These are phyloP conservation scores for Lasioglossum villosulum DNA, from an alignment of 2,888 invertebrate genomes.

Conservation along the genomic window DNA sequence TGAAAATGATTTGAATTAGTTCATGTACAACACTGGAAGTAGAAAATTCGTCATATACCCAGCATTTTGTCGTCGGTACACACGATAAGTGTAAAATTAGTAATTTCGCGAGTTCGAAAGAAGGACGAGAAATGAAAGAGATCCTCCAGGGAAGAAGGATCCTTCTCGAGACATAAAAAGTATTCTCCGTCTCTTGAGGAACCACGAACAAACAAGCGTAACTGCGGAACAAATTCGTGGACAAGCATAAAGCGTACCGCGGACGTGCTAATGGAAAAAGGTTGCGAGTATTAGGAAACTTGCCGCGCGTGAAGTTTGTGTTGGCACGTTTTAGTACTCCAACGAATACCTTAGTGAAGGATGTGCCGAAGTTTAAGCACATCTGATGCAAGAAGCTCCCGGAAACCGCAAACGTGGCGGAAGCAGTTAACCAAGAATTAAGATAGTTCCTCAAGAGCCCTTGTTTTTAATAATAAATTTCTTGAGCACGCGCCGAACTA, in stretches of 20 bases:
- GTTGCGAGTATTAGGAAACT: conserved; percentile 56
- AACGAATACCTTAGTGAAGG: conserved; percentile 57
- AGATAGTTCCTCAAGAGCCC: conserved; percentile 68
- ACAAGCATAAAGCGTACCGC: conserved; percentile 35
- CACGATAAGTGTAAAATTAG: not conserved
- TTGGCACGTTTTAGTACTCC: conserved; percentile 59
- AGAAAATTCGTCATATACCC: not conserved
- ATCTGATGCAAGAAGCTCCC: conserved; percentile 49
- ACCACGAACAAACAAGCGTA: conserved; percentile 29
- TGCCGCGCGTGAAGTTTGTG: conserved; percentile 49
- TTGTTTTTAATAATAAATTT: conserved; percentile 76
- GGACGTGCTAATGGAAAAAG: conserved; percentile 61
- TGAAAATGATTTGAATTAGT: not conserved
- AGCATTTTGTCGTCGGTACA: not conserved
- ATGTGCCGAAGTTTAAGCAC: conserved; percentile 60
- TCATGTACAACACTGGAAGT: not conserved
- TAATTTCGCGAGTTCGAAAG: not conserved
- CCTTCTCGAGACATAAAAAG: not conserved
- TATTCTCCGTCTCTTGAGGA: not conserved
- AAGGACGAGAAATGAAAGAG: not conserved
- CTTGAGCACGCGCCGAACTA: conserved; percentile 65
- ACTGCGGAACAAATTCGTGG: conserved; percentile 33
- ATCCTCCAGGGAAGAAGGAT: not conserved
- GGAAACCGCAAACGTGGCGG: conserved; percentile 39
- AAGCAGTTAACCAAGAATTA: conserved; percentile 72